Conservation (phyloP, 2,797 vertebrate species). For the Anableps anableps region DNA sequence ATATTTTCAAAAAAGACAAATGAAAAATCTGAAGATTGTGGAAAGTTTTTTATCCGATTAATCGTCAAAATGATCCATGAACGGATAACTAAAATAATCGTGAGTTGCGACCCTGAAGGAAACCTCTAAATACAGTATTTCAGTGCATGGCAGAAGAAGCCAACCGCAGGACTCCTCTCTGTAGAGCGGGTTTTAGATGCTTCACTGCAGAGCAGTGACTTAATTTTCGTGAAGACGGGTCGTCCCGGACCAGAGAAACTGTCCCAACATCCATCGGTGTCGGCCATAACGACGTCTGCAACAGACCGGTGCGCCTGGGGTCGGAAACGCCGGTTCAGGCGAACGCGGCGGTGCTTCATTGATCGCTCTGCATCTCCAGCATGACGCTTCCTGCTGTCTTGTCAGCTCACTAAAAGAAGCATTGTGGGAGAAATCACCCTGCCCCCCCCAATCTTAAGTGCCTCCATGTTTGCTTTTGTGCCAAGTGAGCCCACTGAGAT, state of each 20-base stretch:
- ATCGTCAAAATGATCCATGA: too few species aligned
- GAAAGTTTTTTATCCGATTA: too few species aligned
- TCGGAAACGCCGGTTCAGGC: not conserved
- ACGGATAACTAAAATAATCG: too few species aligned
- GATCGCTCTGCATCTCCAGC: not conserved
- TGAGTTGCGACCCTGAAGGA: too few species aligned
- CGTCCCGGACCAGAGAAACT: not conserved
- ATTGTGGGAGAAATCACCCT: conserved; percentile 66
- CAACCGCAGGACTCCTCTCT: too few species aligned
- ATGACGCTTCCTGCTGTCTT: conserved; percentile 30
- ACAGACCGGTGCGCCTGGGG: too few species aligned
- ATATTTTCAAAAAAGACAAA: too few species aligned
- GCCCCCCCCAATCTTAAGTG: conserved; percentile 60
- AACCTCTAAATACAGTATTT: too few species aligned
- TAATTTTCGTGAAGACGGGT: not conserved
- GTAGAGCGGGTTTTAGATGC: too few species aligned
- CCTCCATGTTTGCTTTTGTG: conserved; percentile 69
- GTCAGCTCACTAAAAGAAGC: conserved; percentile 50
- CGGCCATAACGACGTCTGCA: not conserved
- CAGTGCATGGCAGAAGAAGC: too few species aligned
- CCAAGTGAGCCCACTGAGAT: conserved; percentile 52
- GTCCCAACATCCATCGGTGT: not conserved
- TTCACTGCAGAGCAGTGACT: not conserved
- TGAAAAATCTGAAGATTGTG: too few species aligned
- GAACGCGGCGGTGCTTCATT: not conserved